phyloP scores from a whole-genome alignment of 1,140 invertebrate genomes.

The Coenobita brevimanus region DNA sequence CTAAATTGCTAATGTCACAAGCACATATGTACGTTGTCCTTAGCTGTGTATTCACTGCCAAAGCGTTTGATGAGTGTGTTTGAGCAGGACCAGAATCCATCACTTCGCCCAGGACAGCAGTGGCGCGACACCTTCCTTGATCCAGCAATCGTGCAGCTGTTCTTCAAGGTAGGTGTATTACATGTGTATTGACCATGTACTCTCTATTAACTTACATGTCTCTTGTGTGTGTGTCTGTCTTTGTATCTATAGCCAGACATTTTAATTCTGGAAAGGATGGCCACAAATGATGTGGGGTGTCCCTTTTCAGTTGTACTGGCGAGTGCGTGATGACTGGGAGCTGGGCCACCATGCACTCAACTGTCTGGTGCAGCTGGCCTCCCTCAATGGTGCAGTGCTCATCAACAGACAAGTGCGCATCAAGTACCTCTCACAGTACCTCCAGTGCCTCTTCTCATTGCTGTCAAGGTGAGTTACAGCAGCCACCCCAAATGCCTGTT shows the following conservation, averaged over 20 bases:
- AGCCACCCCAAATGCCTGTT: too few species aligned
- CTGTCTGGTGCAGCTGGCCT: conserved; percentile 86
- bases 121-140: conserved; percentile 88
- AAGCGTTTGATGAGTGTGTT: conserved; percentile 82
- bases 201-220: too few species aligned
- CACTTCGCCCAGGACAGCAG: conserved; percentile 77
- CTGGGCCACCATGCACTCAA: conserved; percentile 84
- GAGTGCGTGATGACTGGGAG: conserved; percentile 83
- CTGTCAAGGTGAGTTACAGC: conserved; percentile 72
- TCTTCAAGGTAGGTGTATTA: conserved; percentile 80
- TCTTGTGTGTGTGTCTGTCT: too few species aligned
- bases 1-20: too few species aligned
- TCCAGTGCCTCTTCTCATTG: conserved; percentile 82
- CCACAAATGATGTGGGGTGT: too few species aligned
- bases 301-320: conserved; percentile 81
- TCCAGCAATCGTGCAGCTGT: conserved; percentile 82
- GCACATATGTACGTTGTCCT: too few species aligned
- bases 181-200: too few species aligned
- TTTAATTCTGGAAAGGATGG: too few species aligned
- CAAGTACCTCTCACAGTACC: conserved; percentile 83
- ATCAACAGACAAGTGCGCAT: conserved; percentile 77
- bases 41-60: conserved; percentile 77
- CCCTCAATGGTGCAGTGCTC: conserved; percentile 83
- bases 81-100: conserved; percentile 80
- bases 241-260: too few species aligned